These are phyloP conservation scores for Cynopterus sphinx DNA, from an alignment of 2,797 vertebrate genomes.

Conservation along the genomic window DNA sequence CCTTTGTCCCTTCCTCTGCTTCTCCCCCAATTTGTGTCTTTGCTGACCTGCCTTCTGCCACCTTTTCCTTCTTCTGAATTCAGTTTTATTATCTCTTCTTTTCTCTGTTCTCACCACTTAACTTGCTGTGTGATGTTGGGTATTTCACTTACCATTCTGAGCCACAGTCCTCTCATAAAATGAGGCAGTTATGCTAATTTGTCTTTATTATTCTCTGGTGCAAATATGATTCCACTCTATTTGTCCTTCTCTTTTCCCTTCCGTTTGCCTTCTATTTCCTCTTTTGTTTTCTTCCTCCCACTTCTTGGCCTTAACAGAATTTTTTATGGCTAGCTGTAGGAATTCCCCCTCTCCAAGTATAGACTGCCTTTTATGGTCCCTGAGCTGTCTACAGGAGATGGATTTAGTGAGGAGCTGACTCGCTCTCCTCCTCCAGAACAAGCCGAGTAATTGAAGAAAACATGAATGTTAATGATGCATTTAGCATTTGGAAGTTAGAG, in stretches of 20 bases:
- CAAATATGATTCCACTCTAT: fast-evolving
- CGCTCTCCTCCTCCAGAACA: slow-evolving; percentile 72
- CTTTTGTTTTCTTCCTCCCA: not conserved
- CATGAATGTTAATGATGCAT: slow-evolving; percentile 88
- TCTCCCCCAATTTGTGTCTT: not conserved
- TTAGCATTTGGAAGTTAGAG: slow-evolving; percentile 85
- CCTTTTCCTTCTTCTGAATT: not conserved
- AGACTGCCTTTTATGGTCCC: slow-evolving; percentile 47
- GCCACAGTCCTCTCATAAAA: not conserved
- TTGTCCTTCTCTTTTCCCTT: not conserved
- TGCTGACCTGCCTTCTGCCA: not conserved
- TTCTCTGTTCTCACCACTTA: not conserved
- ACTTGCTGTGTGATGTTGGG: not conserved
- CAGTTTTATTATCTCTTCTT: not conserved
- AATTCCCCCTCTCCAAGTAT: not conserved
- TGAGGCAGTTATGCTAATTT: too few relatives aligned
- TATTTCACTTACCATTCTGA: not conserved
- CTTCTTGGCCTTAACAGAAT: not conserved
- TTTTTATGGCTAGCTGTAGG: not conserved
- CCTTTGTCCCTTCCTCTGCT: not conserved
- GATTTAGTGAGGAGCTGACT: slow-evolving; percentile 63
- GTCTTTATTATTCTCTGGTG: not conserved
- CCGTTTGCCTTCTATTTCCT: not conserved
- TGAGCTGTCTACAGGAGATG: not conserved
- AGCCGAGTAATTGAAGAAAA: slow-evolving; percentile 85